Evolutionary conservation across 2,888 invertebrate species (phyloP), one percentile per base, ranked within the genome.

Genomic region (Heteromurus nitidus): DNA sequence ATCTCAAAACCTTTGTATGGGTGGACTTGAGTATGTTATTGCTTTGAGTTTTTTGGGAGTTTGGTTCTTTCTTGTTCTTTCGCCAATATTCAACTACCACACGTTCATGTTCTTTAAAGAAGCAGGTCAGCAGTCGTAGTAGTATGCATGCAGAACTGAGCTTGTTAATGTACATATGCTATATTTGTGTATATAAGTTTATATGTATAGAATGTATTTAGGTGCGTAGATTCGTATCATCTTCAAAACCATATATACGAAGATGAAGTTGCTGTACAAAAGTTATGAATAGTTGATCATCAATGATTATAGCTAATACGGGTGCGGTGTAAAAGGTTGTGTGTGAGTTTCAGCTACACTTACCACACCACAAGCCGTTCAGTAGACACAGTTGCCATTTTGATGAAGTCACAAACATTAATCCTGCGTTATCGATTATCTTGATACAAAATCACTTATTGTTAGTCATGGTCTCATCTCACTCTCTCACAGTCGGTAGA

Each of bases 341-440:
- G 7, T 16, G 11, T 47, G 7, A 47, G 47, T 16, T n/a, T 47
- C 47, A 47, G n/a, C n/a, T n/a, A n/a, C n/a, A n/a, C n/a, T n/a
- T n/a, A n/a, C n/a, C n/a, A n/a, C n/a, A n/a, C n/a, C 47, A 47
- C 7, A 5, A 11, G 47, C 47, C 47, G n/a, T 47, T 3, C 11
- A 13, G 36, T n/a, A 47, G 11, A 47, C n/a, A n/a, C n/a, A n/a
- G n/a, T n/a, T n/a, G n/a, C n/a, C n/a, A n/a, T 11, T 16, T 47
- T 65, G 60, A 72, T 69, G 62, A 73, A 73, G 73, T 73, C 64
- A 73, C 74, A 65, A 74, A 64, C 62, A 64, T 62, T 36, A 36
- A 9, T 36, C 5, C 13, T 36, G 5, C 36, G 36, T 36, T 36
- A n/a, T n/a, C n/a, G n/a, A n/a, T n/a, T n/a, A n/a, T 36, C 47